Conservation (phyloP, 1,140 invertebrate genomes). For the Meloidogyne exigua region DNA sequence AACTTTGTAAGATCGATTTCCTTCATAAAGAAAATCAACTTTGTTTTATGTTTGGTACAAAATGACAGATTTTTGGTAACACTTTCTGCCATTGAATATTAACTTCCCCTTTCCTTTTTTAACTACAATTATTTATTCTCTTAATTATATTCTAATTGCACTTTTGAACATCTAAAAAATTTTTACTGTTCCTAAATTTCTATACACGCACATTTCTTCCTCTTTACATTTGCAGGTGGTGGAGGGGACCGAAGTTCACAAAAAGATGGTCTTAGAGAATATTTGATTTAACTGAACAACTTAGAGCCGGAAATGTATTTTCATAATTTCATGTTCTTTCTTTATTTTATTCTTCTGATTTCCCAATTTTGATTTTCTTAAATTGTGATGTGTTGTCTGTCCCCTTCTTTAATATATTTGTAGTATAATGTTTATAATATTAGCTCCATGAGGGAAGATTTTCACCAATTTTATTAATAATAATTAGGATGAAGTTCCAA, state of each 20-base stretch:
- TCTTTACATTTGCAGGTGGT: conserved; percentile 52
- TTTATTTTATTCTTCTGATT: conserved; percentile 19
- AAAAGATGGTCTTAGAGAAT: conserved; percentile 64
- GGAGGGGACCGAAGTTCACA: conserved; percentile 62
- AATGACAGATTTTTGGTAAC: too few relatives aligned
- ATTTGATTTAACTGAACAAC: conserved; percentile 47
- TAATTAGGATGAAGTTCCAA: not conserved
- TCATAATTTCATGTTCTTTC: conserved; percentile 26
- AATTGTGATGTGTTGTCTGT: conserved; percentile 4
- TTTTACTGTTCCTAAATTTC: conserved; percentile 9
- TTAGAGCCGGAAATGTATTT: conserved; percentile 20
- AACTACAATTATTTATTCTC: not conserved
- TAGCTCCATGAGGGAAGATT: not conserved
- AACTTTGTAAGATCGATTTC: too few relatives aligned
- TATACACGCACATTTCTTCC: not conserved
- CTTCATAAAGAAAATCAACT: too few relatives aligned
- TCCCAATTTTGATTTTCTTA: not conserved
- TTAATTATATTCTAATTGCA: not conserved
- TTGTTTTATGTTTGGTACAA: too few relatives aligned
- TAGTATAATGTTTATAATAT: not conserved
- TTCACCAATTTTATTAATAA: not conserved
- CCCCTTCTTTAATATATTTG: not conserved
- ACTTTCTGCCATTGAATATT: not conserved
- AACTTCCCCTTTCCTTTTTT: not conserved
- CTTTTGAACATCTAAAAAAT: not conserved